Conservation (phyloP, 2,888 invertebrate genomes). For the Stenotaenia linearis region DNA sequence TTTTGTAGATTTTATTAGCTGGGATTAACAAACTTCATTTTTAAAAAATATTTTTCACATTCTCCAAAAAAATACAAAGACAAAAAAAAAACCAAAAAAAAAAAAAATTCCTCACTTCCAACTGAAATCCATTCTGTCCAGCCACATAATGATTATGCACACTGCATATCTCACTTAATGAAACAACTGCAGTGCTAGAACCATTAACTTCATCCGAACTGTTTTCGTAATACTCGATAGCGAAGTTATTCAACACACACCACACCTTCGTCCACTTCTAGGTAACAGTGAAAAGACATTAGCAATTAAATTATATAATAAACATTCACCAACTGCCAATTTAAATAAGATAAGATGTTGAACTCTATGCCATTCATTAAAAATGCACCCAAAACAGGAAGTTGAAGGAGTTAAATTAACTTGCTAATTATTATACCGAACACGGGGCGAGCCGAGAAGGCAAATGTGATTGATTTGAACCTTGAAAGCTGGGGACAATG, state of each 20-base stretch:
- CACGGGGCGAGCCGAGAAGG: too few relatives aligned
- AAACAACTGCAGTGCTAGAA: background rate
- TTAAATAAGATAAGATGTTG: background rate
- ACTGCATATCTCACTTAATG: background rate
- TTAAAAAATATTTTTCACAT: too few relatives aligned
- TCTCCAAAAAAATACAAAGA: too few relatives aligned
- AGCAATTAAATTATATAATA: background rate
- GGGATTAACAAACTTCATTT: too few relatives aligned
- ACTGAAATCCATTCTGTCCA: background rate
- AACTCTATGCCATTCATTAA: background rate
- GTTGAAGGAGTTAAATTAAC: background rate
- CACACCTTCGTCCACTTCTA: background rate
- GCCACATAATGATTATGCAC: background rate
- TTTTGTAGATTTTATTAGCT: too few relatives aligned
- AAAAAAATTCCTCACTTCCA: background rate
- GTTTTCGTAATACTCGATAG: background rate
- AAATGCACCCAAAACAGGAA: background rate
- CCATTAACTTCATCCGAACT: background rate
- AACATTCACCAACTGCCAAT: too few relatives aligned
- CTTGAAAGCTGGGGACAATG: too few relatives aligned
- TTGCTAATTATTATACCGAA: background rate
- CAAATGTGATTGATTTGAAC: too few relatives aligned
- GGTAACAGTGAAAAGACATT: background rate
- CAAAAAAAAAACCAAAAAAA: too few relatives aligned
- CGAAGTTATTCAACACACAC: background rate